Conservation (phyloP, 1,140 invertebrate species). For the Drosophila tristis region DNA sequence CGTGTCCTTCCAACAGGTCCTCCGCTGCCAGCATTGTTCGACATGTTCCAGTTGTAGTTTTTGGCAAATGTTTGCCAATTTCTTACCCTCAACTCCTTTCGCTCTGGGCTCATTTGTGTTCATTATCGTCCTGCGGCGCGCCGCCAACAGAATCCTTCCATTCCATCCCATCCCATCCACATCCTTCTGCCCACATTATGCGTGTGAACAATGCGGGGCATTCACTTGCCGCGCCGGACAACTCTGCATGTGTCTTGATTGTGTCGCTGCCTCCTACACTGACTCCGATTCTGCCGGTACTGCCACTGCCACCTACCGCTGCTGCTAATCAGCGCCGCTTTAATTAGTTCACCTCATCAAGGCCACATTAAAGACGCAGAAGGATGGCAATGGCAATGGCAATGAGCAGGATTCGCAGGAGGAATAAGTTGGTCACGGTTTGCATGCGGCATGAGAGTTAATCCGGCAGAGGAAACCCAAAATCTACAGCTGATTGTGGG, state of each 20-base stretch:
- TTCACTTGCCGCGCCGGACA: conserved; percentile 49
- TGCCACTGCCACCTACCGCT: conserved; percentile 34
- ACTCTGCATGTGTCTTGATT: conserved; percentile 42
- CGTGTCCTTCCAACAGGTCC: conserved; percentile 67
- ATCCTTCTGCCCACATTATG: conserved; percentile 28
- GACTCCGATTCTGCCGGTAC: not conserved
- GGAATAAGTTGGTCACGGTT: conserved; percentile 37
- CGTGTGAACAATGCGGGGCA: conserved; percentile 57
- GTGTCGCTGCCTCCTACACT: conserved; percentile 22
- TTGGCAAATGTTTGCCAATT: conserved; percentile 76
- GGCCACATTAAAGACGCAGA: conserved; percentile 62
- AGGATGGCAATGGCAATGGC: conserved; percentile 28
- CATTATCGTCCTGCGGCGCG: conserved; percentile 80
- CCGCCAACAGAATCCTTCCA: conserved; percentile 64
- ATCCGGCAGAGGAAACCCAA: not conserved
- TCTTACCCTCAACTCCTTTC: conserved; percentile 69
- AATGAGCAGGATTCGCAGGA: conserved; percentile 18
- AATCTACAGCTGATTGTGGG: not conserved
- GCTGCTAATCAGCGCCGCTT: conserved; percentile 59
- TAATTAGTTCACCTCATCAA: conserved; percentile 76
- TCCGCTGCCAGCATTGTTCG: conserved; percentile 50
- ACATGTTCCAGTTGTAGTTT: conserved; percentile 57
- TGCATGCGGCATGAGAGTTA: conserved; percentile 8
- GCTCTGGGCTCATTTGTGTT: conserved; percentile 73
- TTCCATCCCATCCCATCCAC: conserved; percentile 4